phyloP scores from a whole-genome alignment of 2,888 invertebrate genomes.

The Diplolepis rosae region DNA sequence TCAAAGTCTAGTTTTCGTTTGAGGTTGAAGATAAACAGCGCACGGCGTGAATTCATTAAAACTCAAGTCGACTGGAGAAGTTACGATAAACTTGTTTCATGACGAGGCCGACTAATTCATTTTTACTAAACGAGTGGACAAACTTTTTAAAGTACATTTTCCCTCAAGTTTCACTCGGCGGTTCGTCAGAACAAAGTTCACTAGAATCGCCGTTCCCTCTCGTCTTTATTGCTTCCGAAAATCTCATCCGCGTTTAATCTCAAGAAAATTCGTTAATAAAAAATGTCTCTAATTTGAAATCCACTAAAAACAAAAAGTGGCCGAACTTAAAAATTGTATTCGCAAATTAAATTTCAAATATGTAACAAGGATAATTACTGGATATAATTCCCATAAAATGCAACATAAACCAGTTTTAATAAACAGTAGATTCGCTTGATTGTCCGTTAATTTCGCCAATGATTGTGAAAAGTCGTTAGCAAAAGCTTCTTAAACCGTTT shows the following conservation, averaged over 20 bases:
- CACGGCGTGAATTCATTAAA: conserved; percentile 50
- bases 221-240: neutral
- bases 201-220: neutral
- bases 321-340: too few relatives aligned
- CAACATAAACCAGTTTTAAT: neutral
- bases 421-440: neutral
- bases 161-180: neutral
- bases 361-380: too few relatives aligned
- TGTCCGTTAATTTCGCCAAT: neutral
- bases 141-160: conserved; percentile 9
- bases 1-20: conserved; percentile 33
- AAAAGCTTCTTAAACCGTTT: neutral
- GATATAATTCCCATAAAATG: neutral
- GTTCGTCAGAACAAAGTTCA: neutral
- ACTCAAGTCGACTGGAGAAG: conserved; percentile 47
- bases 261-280: too few relatives aligned
- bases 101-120: conserved; percentile 62
- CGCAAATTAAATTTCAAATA: too few relatives aligned
- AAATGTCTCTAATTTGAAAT: too few relatives aligned
- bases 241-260: neutral
- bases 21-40: conserved; percentile 35
- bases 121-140: conserved; percentile 65
- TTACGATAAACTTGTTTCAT: conserved; percentile 65
- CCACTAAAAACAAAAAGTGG: too few relatives aligned
- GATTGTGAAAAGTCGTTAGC: neutral